Base-by-base conservation (phyloP, 2,888 invertebrate species). In the Steromphala cineraria region DNA sequence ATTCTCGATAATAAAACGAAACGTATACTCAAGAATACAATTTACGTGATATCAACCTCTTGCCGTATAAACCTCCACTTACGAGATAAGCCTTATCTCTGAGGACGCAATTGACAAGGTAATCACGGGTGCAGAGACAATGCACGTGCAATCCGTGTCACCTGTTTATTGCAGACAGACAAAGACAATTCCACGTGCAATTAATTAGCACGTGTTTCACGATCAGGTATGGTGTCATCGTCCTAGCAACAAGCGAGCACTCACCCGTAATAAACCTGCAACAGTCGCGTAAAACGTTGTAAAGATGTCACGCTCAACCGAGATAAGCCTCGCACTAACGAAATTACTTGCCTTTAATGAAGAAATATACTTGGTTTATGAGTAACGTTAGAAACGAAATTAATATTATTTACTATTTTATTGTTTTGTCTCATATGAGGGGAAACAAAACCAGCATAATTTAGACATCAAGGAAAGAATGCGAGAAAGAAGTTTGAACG, bases 131-230 rank as follows among this genome's bases (percentile, higher is more conserved):
- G 13, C 46, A 46, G 4, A 46, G 46, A 46, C 40, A 71, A 71
- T 31, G 71, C 19, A 71, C 71, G 40, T 36, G 71, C 19, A 36
- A n/a, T 71, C 31, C 19, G 36, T 71, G 71, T 36, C 71, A 71
- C 71, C 71, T 71, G 71, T 36, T 17, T 19, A 71, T 71, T 31
- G 40, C 71, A 8, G 10, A 71, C 40, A 71, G 46, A 71, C 71
- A 71, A 71, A 71, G 71, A 71, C 28, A 36, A 31, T 36, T 40
- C 19, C 71, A 71, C 36, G 17, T 71, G 71, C 19, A 40, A 40
- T 71, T 71, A 71, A 71, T 71, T 71, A 71, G 71, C n/a, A 19
- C n/a, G 71, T 15, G 40, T 40, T 31, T 71, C 28, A n/a, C 28
- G 31, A 40, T 71, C 71, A 71, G 31, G 24, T 36, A n/a, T 36